Base-by-base conservation (phyloP, 2,113 vertebrate genomes). In the Tichodroma muraria region DNA sequence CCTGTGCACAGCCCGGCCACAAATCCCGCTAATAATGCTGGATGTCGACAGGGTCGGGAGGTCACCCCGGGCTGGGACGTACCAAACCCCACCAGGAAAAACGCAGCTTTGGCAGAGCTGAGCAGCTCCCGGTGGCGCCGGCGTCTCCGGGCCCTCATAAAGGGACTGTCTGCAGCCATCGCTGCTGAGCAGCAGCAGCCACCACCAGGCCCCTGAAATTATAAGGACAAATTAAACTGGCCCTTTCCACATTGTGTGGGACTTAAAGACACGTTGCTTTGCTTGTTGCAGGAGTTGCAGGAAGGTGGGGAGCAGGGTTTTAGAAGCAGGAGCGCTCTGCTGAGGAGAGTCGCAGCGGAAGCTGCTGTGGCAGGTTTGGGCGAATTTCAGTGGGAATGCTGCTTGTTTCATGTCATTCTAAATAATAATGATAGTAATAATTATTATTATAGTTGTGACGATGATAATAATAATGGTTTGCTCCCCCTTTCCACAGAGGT, bases 101-200 rank as follows among this genome's bases (percentile, higher is more conserved):
- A 93, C 75, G 87, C 86, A 80, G 57, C 94, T 94, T 80, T 52
- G 88, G 95, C 96, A 93, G 95, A 90, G 88, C 96, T 33, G 52
- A 44, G 89, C 84, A 56, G 96, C 88, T 96, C 80, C 95, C 76
- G 3, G 93, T 97, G 98, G 98, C 98, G 98, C 98, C 98, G 98
- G 98, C 97, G 83, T 95, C 96, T 95, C 97, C 91, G 30, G 94
- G 97, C 95, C 96, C 97, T 98, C 97, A 94, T 98, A 98, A 98
- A 98, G 97, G 95, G 89, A 77, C 96, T 92, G 91, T 97, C 98
- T 97, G 97, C 97, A 97, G 93, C 94, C 95, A 37, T 57, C n/a
- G 33, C 79, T 91, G 94, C 94, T 94, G 94, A 80, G 87, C 22
- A 80, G 49, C 59, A 89, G 79, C 86, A 94, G 92, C 88, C 92